A percentile compares a stretch with the other conserved stretches of the same genome.
Conservation (phyloP, 2,888 invertebrate species). For the Abrostola tripartita region DNA sequence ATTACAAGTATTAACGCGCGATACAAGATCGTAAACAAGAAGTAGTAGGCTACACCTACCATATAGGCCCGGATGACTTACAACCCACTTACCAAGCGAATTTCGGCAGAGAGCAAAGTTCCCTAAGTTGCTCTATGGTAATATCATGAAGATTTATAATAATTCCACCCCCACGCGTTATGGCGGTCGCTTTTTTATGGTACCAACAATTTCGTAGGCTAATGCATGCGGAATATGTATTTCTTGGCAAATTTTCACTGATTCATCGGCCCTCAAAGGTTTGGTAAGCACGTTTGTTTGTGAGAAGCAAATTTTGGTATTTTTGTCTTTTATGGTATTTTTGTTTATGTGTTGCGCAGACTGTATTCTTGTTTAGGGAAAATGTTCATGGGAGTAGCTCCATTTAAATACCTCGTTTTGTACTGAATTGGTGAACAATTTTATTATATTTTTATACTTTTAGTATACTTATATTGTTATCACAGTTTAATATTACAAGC, state of each 20-base stretch:
- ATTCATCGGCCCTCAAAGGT: slow-evolving; percentile 55
- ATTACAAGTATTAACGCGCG: slow-evolving; percentile 40
- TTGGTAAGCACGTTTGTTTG: slow-evolving; percentile 37
- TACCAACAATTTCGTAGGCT: slow-evolving; percentile 77
- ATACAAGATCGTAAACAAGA: slow-evolving; percentile 64
- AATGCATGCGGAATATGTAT: slow-evolving; percentile 73
- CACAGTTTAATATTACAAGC: too few species aligned
- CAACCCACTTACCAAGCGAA: slow-evolving; percentile 84
- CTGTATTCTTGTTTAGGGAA: slow-evolving; percentile 20
- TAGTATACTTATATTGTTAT: background rate
- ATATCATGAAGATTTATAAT: slow-evolving; percentile 88
- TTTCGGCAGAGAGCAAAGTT: slow-evolving; percentile 83
- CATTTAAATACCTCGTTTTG: slow-evolving; percentile 5
- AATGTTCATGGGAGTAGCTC: slow-evolving; percentile 7
- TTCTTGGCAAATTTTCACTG: slow-evolving; percentile 65
- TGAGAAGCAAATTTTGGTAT: slow-evolving; percentile 34
- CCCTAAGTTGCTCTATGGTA: slow-evolving; percentile 84
- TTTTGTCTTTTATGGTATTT: slow-evolving; percentile 33
- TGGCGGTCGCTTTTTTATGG: slow-evolving; percentile 78
- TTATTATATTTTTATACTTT: background rate
- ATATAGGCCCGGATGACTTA: slow-evolving; percentile 79
- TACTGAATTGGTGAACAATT: background rate
- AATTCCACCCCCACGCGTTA: slow-evolving; percentile 79
- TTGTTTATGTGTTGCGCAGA: slow-evolving; percentile 24
- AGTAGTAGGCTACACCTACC: slow-evolving; percentile 66